Conservation (phyloP, 1,140 invertebrate species). For the Drosophila saltans region DNA sequence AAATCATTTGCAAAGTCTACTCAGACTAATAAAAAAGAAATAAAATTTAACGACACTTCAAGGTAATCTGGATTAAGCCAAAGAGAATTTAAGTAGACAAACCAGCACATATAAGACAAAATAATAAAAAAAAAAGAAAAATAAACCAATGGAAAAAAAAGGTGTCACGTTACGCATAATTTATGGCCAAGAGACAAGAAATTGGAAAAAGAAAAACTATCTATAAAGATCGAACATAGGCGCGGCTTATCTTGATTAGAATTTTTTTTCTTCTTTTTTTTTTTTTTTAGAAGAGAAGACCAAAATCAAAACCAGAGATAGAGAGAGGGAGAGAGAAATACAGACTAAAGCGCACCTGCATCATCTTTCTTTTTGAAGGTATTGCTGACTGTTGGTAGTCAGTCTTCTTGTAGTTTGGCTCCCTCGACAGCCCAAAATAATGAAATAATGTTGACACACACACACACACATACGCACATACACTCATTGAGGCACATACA, state of each 20-base stretch:
- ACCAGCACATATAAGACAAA: background rate
- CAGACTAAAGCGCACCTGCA: slow-evolving; percentile 34
- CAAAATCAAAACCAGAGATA: background rate
- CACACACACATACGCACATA: slow-evolving; percentile 50
- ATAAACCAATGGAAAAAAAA: slow-evolving; percentile 71
- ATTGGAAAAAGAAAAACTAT: slow-evolving; percentile 50
- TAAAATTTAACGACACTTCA: slow-evolving; percentile 68
- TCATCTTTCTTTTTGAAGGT: slow-evolving; percentile 21
- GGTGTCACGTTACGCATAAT: slow-evolving; percentile 83
- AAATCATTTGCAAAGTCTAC: slow-evolving; percentile 71
- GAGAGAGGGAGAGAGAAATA: background rate
- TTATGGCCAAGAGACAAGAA: slow-evolving; percentile 62
- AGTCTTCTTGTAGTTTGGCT: slow-evolving; percentile 61
- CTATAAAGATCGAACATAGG: slow-evolving; percentile 50
- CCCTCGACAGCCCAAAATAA: slow-evolving; percentile 69
- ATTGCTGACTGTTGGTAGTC: slow-evolving; percentile 36
- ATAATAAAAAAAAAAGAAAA: slow-evolving; percentile 1
- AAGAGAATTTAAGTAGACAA: background rate
- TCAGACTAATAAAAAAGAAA: slow-evolving; percentile 59
- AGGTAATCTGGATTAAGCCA: slow-evolving; percentile 23
- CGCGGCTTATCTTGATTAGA: slow-evolving; percentile 55
- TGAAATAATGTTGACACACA: slow-evolving; percentile 73
- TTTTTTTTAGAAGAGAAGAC: slow-evolving; percentile 14
- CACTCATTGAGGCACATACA: slow-evolving; percentile 22
- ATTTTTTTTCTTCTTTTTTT: slow-evolving; percentile 31